Conservation (phyloP, 2,797 vertebrate genomes). For the Melanotaenia parkinsoni region DNA sequence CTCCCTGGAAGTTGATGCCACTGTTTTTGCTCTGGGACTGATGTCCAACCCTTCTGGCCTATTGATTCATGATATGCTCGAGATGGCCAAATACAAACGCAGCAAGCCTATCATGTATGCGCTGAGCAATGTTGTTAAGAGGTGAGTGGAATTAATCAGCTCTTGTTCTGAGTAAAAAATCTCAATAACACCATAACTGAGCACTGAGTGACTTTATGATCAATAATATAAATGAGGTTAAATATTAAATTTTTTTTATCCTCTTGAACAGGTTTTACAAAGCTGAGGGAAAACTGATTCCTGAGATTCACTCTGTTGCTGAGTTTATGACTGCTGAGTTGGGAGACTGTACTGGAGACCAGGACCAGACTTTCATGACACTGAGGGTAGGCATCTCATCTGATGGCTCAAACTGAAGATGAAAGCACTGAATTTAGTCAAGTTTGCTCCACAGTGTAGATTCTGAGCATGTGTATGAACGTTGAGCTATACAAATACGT, state of each 20-base stretch:
- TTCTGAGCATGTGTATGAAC: neutral
- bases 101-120: conserved; percentile 92
- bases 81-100: conserved; percentile 86
- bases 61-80: conserved; percentile 88
- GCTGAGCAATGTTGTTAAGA: conserved; percentile 90
- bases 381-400: conserved; percentile 85
- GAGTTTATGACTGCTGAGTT: conserved; percentile 86
- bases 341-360: conserved; percentile 86
- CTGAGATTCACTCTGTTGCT: conserved; percentile 86
- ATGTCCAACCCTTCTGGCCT: conserved; percentile 87
- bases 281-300: conserved; percentile 72
- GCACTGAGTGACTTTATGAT: neutral
- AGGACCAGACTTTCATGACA: conserved; percentile 87
- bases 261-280: conserved; percentile 81
- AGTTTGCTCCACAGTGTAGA: neutral
- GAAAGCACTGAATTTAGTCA: neutral
- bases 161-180: neutral
- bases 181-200: neutral
- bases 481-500: neutral
- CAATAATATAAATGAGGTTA: neutral
- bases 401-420: neutral
- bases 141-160: conserved; percentile 74
- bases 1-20: conserved; percentile 83
- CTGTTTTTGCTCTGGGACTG: conserved; percentile 89
- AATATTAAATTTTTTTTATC: neutral